Evolutionary conservation across 1,140 invertebrate genomes (phyloP), one percentile per base, ranked within the genome.

Genomic region (Atta colombica): DNA sequence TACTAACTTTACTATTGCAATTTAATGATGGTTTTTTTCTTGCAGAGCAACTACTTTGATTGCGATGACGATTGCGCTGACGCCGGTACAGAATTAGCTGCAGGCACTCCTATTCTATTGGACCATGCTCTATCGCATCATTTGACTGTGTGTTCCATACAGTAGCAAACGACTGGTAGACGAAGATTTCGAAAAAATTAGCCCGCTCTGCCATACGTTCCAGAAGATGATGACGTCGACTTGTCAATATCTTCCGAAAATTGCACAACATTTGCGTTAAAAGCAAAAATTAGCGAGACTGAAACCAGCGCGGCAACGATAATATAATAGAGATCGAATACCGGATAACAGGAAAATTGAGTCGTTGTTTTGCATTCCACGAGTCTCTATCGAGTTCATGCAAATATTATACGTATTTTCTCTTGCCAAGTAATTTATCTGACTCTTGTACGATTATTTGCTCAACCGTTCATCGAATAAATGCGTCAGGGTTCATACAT

Each of bases 21-120:
- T n/a, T 16, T 4, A 14, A 69, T 61, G 10, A 87, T 53, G 12
- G 0, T 58, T 28, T 12, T 12, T 28, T 60, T 6, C 25, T 88
- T 94, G 4, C 94, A 96, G 96, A 95, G 95, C 81, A 95, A 95
- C 77, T 96, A 96, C 84, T 96, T 96, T 86, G 94, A 96, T 87
- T 96, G 93, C 87, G 95, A 96, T 8, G 95, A 96, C 77, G 95
- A 95, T 74, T 95, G 93, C 45, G 94, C 93, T 18, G 95, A 96
- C 58, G 92, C 95, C 18, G 94, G 95, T 87, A 91, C 95, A 68
- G 95, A 96, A 91, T 90, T 96, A 89, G 96, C 96, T 86, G 96
- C 96, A 18, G 96, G 96, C 31, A 96, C 95, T 21, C 95, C 96
- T 5, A 94, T 96, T 86, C 88, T 96, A 60, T 88, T 96, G 87